A percentile compares a stretch with the other conserved stretches of the same genome.
phyloP scores from a whole-genome alignment of 2,797 vertebrate species.

The Mastacembelus armatus region DNA sequence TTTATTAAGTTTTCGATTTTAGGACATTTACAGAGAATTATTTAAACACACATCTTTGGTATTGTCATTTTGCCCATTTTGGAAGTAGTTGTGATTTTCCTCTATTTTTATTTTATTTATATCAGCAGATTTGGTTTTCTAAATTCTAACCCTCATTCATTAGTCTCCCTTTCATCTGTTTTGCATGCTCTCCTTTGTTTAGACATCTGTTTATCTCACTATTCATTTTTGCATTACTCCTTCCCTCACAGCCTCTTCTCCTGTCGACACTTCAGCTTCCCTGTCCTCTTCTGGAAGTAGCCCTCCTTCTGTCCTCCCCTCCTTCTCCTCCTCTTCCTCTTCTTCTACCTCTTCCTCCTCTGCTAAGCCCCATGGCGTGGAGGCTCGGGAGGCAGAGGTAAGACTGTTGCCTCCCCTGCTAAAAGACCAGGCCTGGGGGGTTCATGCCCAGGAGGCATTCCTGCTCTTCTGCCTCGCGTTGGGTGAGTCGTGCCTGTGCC shows the following conservation, averaged over 20 bases:
- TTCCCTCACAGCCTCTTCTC: conserved; percentile 88
- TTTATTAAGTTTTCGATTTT: conserved; percentile 59
- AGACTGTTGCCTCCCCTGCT: conserved; percentile 92
- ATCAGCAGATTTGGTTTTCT: conserved; percentile 30
- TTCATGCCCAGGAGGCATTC: conserved; percentile 88
- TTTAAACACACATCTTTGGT: conserved; percentile 60
- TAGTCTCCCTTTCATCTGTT: conserved; percentile 21
- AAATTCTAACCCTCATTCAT: conserved; percentile 7
- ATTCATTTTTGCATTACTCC: conserved; percentile 69
- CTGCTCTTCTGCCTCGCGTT: conserved; percentile 96
- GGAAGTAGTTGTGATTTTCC: conserved; percentile 30
- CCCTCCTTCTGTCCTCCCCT: conserved; percentile 61
- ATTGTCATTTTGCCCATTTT: conserved; percentile 27
- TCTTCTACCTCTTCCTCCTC: conserved; percentile 77
- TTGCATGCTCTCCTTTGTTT: conserved; percentile 47
- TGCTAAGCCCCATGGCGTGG: conserved; percentile 81
- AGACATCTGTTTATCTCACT: conserved; percentile 79
- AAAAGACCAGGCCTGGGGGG: conserved; percentile 93
- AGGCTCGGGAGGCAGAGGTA: conserved; percentile 79
- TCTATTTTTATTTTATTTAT: conserved; percentile 62
- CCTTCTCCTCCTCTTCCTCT: conserved; percentile 68
- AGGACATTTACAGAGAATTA: conserved; percentile 42
- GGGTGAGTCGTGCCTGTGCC: conserved; percentile 89
- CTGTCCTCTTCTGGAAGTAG: conserved; percentile 83
- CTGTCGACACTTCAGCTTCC: conserved; percentile 87